Evolutionary conservation across 1,140 invertebrate species (phyloP).

Genomic region (Drosophila willistoni): DNA sequence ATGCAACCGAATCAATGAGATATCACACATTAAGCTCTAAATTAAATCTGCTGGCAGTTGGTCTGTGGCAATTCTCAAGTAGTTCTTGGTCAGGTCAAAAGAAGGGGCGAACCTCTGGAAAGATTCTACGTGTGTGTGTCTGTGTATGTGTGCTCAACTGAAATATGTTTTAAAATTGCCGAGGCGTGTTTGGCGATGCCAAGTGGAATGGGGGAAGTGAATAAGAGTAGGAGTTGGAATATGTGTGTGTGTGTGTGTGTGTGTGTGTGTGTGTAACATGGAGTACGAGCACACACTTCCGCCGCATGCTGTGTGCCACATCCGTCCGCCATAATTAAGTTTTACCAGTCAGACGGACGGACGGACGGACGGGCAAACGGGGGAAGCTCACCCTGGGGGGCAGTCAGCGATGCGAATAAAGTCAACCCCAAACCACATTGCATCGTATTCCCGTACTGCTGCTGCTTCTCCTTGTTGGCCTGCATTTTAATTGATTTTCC

Average conservation of each 20-base stretch:
- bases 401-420: conserved; percentile 36
- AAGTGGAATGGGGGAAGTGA: conserved; percentile 41
- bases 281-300: conserved; percentile 60
- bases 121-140: not conserved
- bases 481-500: conserved; percentile 77
- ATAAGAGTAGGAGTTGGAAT: conserved; percentile 1
- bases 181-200: conserved; percentile 65
- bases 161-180: conserved; percentile 77
- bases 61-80: not conserved
- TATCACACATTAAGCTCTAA: conserved; percentile 27
- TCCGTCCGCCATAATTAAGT: conserved; percentile 78
- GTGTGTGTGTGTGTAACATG: conserved; percentile 11
- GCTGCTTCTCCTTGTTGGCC: conserved; percentile 25
- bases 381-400: not conserved
- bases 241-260: not conserved
- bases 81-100: conserved; percentile 4
- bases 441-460: not conserved
- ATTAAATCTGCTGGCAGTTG: conserved; percentile 49
- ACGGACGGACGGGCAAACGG: not conserved
- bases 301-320: conserved; percentile 69
- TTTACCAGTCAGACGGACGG: conserved; percentile 30
- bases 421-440: conserved; percentile 25
- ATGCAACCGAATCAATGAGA: not conserved
- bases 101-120: not conserved
- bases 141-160: conserved; percentile 50